Base-by-base conservation (phyloP, 2,888 invertebrate genomes). In the Cryptocephalus primarius region DNA sequence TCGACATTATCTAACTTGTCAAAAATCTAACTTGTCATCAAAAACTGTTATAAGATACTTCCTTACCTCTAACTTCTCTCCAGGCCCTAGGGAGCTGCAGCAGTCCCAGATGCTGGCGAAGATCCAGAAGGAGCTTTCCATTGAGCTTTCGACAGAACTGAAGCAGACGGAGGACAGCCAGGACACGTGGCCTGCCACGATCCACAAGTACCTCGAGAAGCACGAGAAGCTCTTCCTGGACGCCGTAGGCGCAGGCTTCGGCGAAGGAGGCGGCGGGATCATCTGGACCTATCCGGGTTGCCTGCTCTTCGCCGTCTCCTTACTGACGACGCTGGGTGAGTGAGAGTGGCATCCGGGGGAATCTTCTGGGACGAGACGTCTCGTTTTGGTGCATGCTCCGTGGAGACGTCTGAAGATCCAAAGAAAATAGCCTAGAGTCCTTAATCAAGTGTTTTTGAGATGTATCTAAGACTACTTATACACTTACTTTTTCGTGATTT, bases 201-300 rank as follows among this genome's bases (percentile, higher is more conserved):
- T 84, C 39, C 74, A 76, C 48, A 72, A 69, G 45, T 77, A 76
- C 53, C 68, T 77, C 40, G 62, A 62, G 4, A 74, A 76, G 34
- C 78, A 84, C 54, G 77, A 79, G 58, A 71, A 75, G 11, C 72
- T 73, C 14, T 69, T 83, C 6, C 69, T 82, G 2, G 74, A 77
- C 48, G 72, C 76, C 0, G 74, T 77, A 1, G 73, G 70, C 50
- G 70, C 73, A 9, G 77, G 77, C 4, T 77, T 75, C 53, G 76
- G 75, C 1, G 76, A 75, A 58, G 74, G 74, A 8, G 73, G 73
- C 1, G 72, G 73, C 0, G 83, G 82, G 1, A 74, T 73, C 48
- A 79, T 81, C 49, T 84, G 83, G 84, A 76, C 80, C 14, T 75
- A 81, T 53, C 75, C 82, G 0, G 84, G 84, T 10, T 82, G 82